Base-by-base conservation (phyloP, 2,888 invertebrate genomes). In the Meandrusa payeni region DNA sequence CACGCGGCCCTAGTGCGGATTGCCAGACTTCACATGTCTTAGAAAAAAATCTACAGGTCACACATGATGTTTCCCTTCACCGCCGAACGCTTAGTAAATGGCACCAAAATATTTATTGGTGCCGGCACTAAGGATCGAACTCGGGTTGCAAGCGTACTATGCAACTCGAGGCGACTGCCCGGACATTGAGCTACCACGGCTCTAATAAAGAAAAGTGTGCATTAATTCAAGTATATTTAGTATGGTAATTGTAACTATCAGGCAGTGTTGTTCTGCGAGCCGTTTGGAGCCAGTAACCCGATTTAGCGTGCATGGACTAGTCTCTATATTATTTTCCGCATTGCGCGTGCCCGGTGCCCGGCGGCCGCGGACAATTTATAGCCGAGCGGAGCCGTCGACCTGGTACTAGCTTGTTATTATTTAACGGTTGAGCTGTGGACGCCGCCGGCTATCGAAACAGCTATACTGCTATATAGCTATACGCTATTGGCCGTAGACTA, bases 321-420 rank as follows among this genome's bases (percentile, higher is more conserved):
- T 5, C 13, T 12, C 41, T 41, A 11, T 41, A 27, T 67, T 76
- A 85, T 78, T 83, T 86, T 85, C 86, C 86, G 85, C 83, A 78
- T 83, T 85, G 86, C 85, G 86, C 85, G 85, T 83, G 85, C 79
- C 75, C 69, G 76, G 76, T 76, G 85, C 82, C 85, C 81, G 74
- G 68, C 69, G 85, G 86, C 85, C 69, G 66, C 72, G 64, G 67
- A 73, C 86, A 80, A 85, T 86, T 86, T 86, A 86, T 85, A 79
- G 76, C 76, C 59, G 63, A 68, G 69, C 74, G 70, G 69, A 74
- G 64, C 74, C 73, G 59, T 57, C 36, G 56, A 58, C 55, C 59
- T 58, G 61, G 64, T 72, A 69, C 68, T 67, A 60, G 66, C 71
- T 73, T 62, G 71, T 82, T 79, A 79, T 80, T 81, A 80, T 76